A percentile compares a stretch with the other conserved stretches of the same genome.
Evolutionary conservation across 2,888 invertebrate genomes (phyloP).

Genomic region (Taenaris catops): DNA sequence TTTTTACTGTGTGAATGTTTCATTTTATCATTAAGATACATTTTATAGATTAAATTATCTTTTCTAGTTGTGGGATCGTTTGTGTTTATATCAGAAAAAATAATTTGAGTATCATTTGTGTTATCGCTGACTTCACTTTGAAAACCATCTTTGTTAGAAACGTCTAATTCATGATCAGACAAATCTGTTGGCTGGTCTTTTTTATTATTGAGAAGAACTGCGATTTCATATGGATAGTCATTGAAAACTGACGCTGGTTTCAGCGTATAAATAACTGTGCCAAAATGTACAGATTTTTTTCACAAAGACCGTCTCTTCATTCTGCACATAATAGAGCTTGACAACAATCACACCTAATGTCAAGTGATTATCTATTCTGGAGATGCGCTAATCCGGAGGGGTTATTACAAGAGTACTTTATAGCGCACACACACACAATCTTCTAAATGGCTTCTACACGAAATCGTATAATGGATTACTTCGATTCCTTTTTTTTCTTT

Average conservation of each 20-base stretch:
- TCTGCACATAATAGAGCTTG: too few relatives aligned
- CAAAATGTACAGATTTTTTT: constrained; percentile 23
- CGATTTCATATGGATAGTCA: constrained; percentile 55
- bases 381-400: too few relatives aligned
- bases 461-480: too few relatives aligned
- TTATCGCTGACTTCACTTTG: neutral
- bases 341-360: too few relatives aligned
- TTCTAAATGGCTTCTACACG: too few relatives aligned
- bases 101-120: constrained; percentile 14
- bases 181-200: neutral
- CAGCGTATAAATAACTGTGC: constrained; percentile 32
- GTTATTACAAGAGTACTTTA: too few relatives aligned
- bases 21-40: constrained; percentile 1
- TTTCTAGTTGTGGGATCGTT: constrained; percentile 10
- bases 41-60: constrained; percentile 19
- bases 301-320: too few relatives aligned
- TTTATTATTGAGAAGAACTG: constrained; percentile 37
- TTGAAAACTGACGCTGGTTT: constrained; percentile 41
- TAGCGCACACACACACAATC: too few relatives aligned
- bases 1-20: constrained; percentile 10
- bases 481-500: too few relatives aligned
- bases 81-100: constrained; percentile 9
- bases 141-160: neutral
- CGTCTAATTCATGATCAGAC: neutral
- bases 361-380: too few relatives aligned